A percentile compares a stretch with the other conserved stretches of the same genome.
phyloP scores from a whole-genome alignment of 1,140 invertebrate genomes.

The Harpegnathos saltator region DNA sequence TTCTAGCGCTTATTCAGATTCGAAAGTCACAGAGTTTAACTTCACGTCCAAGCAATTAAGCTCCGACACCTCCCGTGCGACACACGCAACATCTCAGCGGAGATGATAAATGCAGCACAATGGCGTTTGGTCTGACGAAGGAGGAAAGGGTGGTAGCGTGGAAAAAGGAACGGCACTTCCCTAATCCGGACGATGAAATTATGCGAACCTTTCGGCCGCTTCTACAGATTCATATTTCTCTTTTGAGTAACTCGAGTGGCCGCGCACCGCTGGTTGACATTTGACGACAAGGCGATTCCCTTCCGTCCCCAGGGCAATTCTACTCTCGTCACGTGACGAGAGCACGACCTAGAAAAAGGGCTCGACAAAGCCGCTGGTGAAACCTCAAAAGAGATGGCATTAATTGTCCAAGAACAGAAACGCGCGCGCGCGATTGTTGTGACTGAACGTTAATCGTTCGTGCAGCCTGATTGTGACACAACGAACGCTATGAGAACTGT shows the following conservation, averaged over 20 bases:
- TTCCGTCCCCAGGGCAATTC: constrained; percentile 62
- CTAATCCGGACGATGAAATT: constrained; percentile 19
- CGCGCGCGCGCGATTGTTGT: constrained; percentile 49
- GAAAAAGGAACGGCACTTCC: too few species aligned
- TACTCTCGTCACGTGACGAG: constrained; percentile 58
- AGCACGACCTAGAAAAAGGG: constrained; percentile 50
- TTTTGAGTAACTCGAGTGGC: constrained; percentile 71
- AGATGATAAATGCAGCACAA: too few species aligned
- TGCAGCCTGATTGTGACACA: constrained; percentile 62
- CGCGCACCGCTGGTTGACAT: constrained; percentile 66
- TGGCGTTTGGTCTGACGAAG: too few species aligned
- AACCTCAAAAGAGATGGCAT: constrained; percentile 66
- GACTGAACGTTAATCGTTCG: constrained; percentile 71
- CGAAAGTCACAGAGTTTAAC: too few species aligned
- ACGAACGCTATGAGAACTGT: constrained; percentile 60
- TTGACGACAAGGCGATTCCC: constrained; percentile 68
- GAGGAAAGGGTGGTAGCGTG: too few species aligned
- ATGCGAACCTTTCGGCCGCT: constrained; percentile 21
- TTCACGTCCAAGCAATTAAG: too few species aligned
- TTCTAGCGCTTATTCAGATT: too few species aligned
- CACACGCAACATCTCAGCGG: too few species aligned
- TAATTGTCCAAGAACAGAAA: constrained; percentile 72
- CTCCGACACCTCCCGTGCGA: too few species aligned
- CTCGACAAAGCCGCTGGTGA: constrained; percentile 64
- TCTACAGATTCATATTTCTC: constrained; percentile 65